Evolutionary conservation across 1,140 invertebrate species (phyloP).

Genomic region (Nilaparvata lugens): DNA sequence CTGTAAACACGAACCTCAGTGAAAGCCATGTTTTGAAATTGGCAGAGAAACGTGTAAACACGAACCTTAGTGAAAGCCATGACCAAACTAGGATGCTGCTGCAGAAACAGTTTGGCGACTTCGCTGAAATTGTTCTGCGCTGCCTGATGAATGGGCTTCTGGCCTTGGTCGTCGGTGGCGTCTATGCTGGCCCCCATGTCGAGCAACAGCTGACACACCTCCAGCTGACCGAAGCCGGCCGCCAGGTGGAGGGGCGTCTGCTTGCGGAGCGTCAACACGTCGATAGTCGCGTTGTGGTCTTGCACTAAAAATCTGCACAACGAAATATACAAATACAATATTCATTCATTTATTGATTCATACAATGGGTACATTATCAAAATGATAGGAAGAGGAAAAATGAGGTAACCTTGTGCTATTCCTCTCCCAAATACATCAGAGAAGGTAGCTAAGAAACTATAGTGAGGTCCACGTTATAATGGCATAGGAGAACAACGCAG

Average conservation of each 20-base stretch:
- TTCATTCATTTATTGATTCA: neutral
- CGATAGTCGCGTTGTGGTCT: constrained; percentile 89
- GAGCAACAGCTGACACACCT: constrained; percentile 87
- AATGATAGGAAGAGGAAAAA: neutral
- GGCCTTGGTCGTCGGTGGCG: constrained; percentile 84
- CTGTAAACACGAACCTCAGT: constrained; percentile 64
- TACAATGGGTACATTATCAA: too few relatives aligned
- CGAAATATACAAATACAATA: neutral
- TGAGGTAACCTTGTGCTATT: too few relatives aligned
- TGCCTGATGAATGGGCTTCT: constrained; percentile 85
- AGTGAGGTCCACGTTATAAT: too few relatives aligned
- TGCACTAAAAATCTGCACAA: constrained; percentile 78
- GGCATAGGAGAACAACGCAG: too few relatives aligned
- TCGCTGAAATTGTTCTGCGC: constrained; percentile 98
- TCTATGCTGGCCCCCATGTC: constrained; percentile 94
- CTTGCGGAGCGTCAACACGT: constrained; percentile 85
- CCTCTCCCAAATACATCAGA: neutral
- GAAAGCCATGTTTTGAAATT: constrained; percentile 83
- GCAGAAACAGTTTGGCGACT: constrained; percentile 94
- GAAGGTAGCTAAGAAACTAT: neutral
- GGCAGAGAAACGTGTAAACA: too few relatives aligned
- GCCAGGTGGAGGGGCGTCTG: constrained; percentile 83
- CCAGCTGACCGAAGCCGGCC: constrained; percentile 87
- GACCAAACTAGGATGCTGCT: constrained; percentile 88
- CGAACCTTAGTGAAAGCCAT: constrained; percentile 79